Evolutionary conservation across 2,888 invertebrate species (phyloP).

Genomic region (Coelogynopora nodosa): DNA sequence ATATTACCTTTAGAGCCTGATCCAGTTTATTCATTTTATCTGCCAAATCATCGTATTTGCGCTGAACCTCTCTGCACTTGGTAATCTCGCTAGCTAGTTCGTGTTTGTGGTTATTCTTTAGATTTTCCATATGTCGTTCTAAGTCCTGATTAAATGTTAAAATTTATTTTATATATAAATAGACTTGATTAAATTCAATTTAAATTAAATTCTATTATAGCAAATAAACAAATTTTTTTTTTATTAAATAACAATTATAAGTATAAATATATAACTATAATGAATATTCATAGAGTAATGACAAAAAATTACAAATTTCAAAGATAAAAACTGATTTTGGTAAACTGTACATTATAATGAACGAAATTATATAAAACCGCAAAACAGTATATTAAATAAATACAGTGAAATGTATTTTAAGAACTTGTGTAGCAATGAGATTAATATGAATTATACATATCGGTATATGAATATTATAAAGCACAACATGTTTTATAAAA

Average conservation of each 20-base stretch:
- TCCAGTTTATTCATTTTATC: slow-evolving; percentile 5
- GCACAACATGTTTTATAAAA: too few species aligned
- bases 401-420: too few species aligned
- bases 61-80: neutral
- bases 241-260: neutral
- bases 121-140: neutral
- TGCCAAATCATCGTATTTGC: neutral
- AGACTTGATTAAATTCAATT: too few species aligned
- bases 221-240: neutral
- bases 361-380: too few species aligned
- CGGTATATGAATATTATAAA: too few species aligned
- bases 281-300: neutral
- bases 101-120: slow-evolving; percentile 7
- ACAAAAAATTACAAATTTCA: neutral
- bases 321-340: neutral
- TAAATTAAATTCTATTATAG: neutral
- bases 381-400: too few species aligned
- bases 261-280: neutral
- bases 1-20: neutral
- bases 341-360: too few species aligned
- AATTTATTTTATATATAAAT: too few species aligned
- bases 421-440: too few species aligned
- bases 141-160: neutral
- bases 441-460: too few species aligned
- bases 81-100: neutral